Base-by-base conservation (phyloP, 2,888 invertebrate species). In the Aelia acuminata region DNA sequence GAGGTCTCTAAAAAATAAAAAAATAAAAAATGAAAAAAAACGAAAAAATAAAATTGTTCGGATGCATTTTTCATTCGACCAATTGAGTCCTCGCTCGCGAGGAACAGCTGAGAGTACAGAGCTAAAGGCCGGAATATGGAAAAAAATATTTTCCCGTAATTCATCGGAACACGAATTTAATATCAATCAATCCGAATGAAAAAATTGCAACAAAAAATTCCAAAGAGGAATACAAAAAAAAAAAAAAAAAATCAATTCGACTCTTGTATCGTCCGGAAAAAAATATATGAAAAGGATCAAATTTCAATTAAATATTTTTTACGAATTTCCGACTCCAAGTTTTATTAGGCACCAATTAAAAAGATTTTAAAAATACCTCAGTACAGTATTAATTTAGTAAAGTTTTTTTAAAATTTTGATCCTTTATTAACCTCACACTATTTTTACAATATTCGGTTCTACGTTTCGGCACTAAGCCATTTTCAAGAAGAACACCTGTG, bases 1-100 rank as follows among this genome's bases (percentile, higher is more conserved):
- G 31, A 13, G 18, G 0, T 35, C 18, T 53, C 53, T 53, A 53
- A 70, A 80, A 80, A 80, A 80, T 43, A 80, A 39, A 75, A n/a
- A 43, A 80, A n/a, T n/a, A 43, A 80, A 47, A 47, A 10, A 13
- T 43, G 7, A 80, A 39, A 20, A 39, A 75, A 39, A 22, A 75
- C 20, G 15, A 35, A 70, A 35, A 18, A 35, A 15, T 11, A 75
- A 75, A 75, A 75, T 39, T 75, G 20, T 75, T 39, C 75, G 39
- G 22, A 80, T 80, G 39, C 80, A 80, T 80, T 80, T 80, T 80
- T 80, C 31, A 80, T 80, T 80, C 43, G 80, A 80, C 80, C 80
- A 80, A 80, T 43, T 80, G 80, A 43, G n/a, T 80, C 39, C 8
- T 39, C 75, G 35, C 22, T 75, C 15, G 39, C n/a, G 43, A 39